These are phyloP conservation scores for Campoletis sonorensis DNA, from an alignment of 1,140 invertebrate genomes.

Conservation along the genomic window DNA sequence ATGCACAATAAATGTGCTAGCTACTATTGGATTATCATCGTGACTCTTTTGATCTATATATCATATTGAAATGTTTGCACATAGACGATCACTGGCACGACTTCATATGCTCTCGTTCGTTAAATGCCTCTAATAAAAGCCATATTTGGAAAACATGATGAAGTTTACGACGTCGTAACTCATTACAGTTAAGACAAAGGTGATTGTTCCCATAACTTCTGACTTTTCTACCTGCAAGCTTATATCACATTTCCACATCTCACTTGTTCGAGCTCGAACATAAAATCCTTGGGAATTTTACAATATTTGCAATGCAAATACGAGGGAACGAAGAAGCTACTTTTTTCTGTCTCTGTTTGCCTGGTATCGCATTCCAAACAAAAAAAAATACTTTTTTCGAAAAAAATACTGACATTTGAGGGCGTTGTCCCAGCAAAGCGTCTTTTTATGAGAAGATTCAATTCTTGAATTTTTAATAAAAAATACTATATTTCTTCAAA, in stretches of 20 bases:
- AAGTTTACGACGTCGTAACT: slow-evolving; percentile 19
- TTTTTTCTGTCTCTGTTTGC: not conserved
- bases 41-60: not conserved
- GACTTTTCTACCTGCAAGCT: not conserved
- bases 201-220: slow-evolving; percentile 6
- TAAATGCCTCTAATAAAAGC: slow-evolving; percentile 18
- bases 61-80: not conserved
- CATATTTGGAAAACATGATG: slow-evolving; percentile 14
- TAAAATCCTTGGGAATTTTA: not conserved
- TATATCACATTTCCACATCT: not conserved
- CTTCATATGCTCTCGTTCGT: not conserved
- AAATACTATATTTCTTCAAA: too few relatives aligned
- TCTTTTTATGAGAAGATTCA: too few relatives aligned
- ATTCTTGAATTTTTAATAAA: too few relatives aligned
- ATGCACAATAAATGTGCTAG: not conserved
- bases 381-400: too few relatives aligned
- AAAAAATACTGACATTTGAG: too few relatives aligned
- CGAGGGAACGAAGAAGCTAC: not conserved
- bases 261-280: not conserved
- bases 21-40: not conserved
- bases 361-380: too few relatives aligned
- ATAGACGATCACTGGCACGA: not conserved
- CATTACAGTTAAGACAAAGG: slow-evolving; percentile 16
- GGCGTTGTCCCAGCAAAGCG: too few relatives aligned
- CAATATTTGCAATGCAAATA: not conserved